A percentile compares a stretch with the other conserved stretches of the same genome.
Conservation (phyloP, 2,888 invertebrate genomes). For the Carpatolechia fugitivella region DNA sequence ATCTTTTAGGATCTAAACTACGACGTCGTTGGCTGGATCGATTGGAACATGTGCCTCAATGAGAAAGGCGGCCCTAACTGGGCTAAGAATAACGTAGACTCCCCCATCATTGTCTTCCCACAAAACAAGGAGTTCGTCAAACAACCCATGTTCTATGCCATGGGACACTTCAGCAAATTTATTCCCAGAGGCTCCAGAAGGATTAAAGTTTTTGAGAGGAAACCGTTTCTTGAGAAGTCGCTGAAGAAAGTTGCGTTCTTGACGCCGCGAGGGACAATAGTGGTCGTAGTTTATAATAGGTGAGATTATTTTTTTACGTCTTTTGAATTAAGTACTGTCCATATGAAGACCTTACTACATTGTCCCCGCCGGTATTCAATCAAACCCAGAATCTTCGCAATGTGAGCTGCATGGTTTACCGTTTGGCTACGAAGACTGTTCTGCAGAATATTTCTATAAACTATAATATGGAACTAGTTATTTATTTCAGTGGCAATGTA, state of each 20-base stretch:
- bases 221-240: conserved; percentile 21
- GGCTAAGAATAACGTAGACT: conserved; percentile 87
- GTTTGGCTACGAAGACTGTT: too few species aligned
- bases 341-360: too few species aligned
- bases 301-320: too few species aligned
- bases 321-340: too few species aligned
- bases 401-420: too few species aligned
- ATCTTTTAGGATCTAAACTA: conserved; percentile 88
- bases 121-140: conserved; percentile 87
- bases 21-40: conserved; percentile 90
- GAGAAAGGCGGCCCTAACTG: conserved; percentile 89
- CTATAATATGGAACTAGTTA: neutral
- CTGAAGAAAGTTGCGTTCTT: conserved; percentile 45
- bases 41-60: conserved; percentile 93
- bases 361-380: too few species aligned
- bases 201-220: conserved; percentile 31
- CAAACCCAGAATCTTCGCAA: too few species aligned
- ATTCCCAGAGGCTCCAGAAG: conserved; percentile 79
- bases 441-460: too few species aligned
- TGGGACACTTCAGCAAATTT: conserved; percentile 90
- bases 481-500: conserved; percentile 11
- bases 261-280: conserved; percentile 50
- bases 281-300: conserved; percentile 58
- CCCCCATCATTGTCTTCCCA: conserved; percentile 81
- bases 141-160: conserved; percentile 92